Conservation (phyloP, 1,140 invertebrate species). For the Bombyx mori region ASM3026992v2 NC_085131.1:10175501-10176000, state of each 20-base stretch:
- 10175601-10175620: constrained; percentile 30
- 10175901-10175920: background rate
- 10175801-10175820: background rate
- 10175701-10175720: constrained; percentile 13
- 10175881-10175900: background rate
- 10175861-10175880: too few species aligned
- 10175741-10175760: constrained; percentile 57
- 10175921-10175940: background rate
- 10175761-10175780: constrained; percentile 26
- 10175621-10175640: constrained; percentile 21
- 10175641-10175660: constrained; percentile 13
- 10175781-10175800: background rate
- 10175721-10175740: constrained; percentile 42
- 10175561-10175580: constrained; percentile 38
- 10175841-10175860: too few species aligned
- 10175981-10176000: background rate
- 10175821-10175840: too few species aligned
- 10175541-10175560: constrained; percentile 40
- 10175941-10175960: background rate
- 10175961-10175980: background rate
- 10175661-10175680: constrained; percentile 26
- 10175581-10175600: constrained; percentile 55
- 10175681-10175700: constrained; percentile 37
- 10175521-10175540: constrained; percentile 65
- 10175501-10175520: constrained; percentile 62